phyloP scores from a whole-genome alignment of 1,140 invertebrate species.

The Drosophila repleta region DNA sequence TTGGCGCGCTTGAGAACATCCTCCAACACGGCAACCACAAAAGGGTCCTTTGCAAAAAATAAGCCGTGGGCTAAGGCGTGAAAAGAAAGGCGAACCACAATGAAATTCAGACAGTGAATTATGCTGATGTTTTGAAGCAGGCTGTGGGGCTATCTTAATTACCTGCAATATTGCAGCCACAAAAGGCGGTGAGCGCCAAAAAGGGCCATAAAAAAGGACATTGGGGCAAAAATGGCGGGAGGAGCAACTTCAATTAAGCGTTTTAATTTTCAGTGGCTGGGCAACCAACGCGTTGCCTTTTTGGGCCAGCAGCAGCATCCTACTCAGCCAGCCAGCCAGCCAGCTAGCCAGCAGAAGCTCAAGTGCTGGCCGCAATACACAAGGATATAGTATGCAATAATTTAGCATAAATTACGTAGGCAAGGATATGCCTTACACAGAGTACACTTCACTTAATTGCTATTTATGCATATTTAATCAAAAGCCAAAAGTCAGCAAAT shows the following conservation, averaged over 20 bases:
- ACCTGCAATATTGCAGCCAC: constrained; percentile 76
- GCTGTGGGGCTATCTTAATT: constrained; percentile 61
- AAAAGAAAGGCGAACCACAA: constrained; percentile 61
- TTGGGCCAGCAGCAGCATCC: constrained; percentile 38
- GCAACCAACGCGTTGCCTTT: constrained; percentile 36
- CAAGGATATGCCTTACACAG: constrained; percentile 4
- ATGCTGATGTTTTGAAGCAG: constrained; percentile 44
- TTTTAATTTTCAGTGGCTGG: constrained; percentile 70
- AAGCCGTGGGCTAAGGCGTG: constrained; percentile 19
- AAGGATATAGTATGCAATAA: constrained; percentile 72
- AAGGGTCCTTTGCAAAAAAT: constrained; percentile 37
- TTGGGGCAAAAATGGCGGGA: constrained; percentile 6
- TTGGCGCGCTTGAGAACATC: constrained; percentile 16
- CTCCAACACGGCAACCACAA: constrained; percentile 20
- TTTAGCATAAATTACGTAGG: constrained; percentile 69
- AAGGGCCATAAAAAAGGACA: constrained; percentile 25
- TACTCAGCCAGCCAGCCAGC: constrained; percentile 24
- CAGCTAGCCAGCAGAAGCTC: too few species aligned
- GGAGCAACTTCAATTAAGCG: constrained; percentile 59
- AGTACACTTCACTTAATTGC: constrained; percentile 59
- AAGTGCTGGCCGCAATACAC: constrained; percentile 30
- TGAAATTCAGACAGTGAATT: constrained; percentile 74
- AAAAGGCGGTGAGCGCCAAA: constrained; percentile 43
- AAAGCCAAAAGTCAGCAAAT: constrained; percentile 38
- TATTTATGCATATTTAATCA: constrained; percentile 71